Evolutionary conservation across 2,797 vertebrate genomes (phyloP), one percentile per base, ranked within the genome.

Genomic region (Sparidentex hasta): DNA sequence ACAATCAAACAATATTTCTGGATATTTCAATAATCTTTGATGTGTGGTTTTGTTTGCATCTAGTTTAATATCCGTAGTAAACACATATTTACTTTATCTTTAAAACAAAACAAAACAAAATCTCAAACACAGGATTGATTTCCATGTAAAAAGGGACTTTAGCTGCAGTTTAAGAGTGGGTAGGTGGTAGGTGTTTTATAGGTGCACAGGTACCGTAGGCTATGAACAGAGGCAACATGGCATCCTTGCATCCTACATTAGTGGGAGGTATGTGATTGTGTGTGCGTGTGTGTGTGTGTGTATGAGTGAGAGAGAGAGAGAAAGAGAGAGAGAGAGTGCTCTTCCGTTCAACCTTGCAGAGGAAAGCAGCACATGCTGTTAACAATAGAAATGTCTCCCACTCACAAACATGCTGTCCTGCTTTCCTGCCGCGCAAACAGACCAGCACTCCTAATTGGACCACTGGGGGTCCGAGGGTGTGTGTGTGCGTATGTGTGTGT

Each of bases 351-450:
- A 88, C 82, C 86, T 88, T 88, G 83, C 79, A 67, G 83, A 84
- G 76, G 65, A 90, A 80, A 82, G 64, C 62, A 68, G 76, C 52
- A 71, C 85, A 84, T 12, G 76, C 77, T 78, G 84, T 58, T 71
- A 68, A 81, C 86, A 83, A 86, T 55, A 83, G 78, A 82, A n/a
- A 57, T 71, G 77, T 85, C 87, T 88, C 90, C 83, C 81, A 81
- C 88, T 83, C 85, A 85, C 76, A 74, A 76, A 72, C 48, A 78
- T 3, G 47, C 21, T 51, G 62, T 54, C 25, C 71, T 58, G 69
- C 66, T 74, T 81, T 85, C 74, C 77, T 50, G 65, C 74, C 9
- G 59, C 3, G 67, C 84, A 67, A 82, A 88, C 70, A 82, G 64
- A 56, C 54, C 46, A 57, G 25, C 2, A 41, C 71, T 79, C 57